phyloP scores from a whole-genome alignment of 1,140 invertebrate species.

The Saccostrea cuccullata region DNA sequence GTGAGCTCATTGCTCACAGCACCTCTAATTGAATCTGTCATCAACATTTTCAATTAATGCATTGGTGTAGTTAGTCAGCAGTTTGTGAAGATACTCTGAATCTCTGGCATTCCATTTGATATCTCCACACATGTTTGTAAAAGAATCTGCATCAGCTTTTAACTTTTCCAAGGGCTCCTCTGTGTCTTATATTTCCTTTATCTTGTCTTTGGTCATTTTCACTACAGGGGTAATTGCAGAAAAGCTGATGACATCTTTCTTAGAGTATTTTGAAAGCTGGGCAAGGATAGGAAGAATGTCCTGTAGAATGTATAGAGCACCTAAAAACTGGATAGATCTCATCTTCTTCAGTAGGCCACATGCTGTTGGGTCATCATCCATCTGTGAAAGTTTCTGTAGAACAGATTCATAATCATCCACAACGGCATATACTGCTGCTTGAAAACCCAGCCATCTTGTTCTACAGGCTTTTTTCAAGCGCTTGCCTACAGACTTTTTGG shows the following conservation, averaged over 20 bases:
- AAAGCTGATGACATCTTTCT: constrained; percentile 6
- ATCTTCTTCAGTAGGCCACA: constrained; percentile 54
- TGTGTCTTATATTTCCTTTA: constrained; percentile 17
- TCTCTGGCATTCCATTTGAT: constrained; percentile 3
- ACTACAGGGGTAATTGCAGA: not conserved
- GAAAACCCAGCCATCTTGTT: constrained; percentile 56
- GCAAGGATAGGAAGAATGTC: constrained; percentile 35
- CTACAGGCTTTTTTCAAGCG: constrained; percentile 55
- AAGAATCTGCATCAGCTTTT: constrained; percentile 33
- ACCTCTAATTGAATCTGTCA: not conserved
- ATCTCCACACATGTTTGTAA: constrained; percentile 37
- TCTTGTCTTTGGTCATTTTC: not conserved
- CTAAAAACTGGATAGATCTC: constrained; percentile 45
- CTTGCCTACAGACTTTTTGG: constrained; percentile 28
- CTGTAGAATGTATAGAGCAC: constrained; percentile 40
- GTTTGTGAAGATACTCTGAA: not conserved
- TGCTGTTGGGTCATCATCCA: constrained; percentile 47
- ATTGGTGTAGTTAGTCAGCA: not conserved
- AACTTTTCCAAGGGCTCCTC: constrained; percentile 23
- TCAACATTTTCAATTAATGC: constrained; percentile 32
- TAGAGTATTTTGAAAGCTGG: not conserved
- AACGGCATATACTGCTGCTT: constrained; percentile 45
- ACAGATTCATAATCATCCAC: constrained; percentile 40
- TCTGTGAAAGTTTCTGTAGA: not conserved
- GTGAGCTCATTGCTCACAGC: no score